These are phyloP conservation scores for Dufourea novaeangliae DNA, from an alignment of 1,140 invertebrate genomes.

Conservation along the genomic window DNA sequence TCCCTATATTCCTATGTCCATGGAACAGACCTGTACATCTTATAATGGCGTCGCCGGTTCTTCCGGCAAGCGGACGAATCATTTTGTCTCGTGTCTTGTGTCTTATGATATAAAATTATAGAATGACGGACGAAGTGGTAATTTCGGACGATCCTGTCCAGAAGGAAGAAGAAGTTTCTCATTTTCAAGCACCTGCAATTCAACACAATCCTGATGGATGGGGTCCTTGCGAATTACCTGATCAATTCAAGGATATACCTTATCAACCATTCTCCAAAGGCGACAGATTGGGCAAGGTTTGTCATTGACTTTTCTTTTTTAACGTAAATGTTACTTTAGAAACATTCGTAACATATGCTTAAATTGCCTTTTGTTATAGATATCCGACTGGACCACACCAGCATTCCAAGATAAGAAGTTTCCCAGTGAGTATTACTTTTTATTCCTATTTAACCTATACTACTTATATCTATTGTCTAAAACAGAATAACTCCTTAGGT, in stretches of 20 bases:
- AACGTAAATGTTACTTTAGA: background rate
- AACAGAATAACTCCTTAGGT: too few relatives aligned
- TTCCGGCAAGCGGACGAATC: slow-evolving; percentile 11
- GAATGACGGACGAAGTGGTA: slow-evolving; percentile 61
- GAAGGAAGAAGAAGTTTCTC: slow-evolving; percentile 71
- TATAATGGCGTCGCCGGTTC: slow-evolving; percentile 31
- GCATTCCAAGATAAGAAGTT: slow-evolving; percentile 97
- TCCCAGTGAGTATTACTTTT: slow-evolving; percentile 87
- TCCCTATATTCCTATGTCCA: too few relatives aligned
- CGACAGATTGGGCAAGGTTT: slow-evolving; percentile 95
- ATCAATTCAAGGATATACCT: slow-evolving; percentile 98
- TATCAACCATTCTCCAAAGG: slow-evolving; percentile 99
- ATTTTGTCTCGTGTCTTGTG: slow-evolving; percentile 6
- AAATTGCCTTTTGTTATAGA: slow-evolving; percentile 81
- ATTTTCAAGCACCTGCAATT: slow-evolving; percentile 88
- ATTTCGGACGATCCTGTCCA: slow-evolving; percentile 53
- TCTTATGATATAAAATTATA: background rate
- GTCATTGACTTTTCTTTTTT: background rate
- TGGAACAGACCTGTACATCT: background rate
- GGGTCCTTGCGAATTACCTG: slow-evolving; percentile 97
- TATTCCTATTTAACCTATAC: background rate
- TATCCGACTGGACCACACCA: slow-evolving; percentile 98
- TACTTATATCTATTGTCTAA: too few relatives aligned
- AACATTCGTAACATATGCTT: background rate
- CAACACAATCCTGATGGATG: slow-evolving; percentile 96